These are phyloP conservation scores for Nannoperca australis DNA, from an alignment of 2,797 vertebrate genomes.

Conservation along the genomic window DNA sequence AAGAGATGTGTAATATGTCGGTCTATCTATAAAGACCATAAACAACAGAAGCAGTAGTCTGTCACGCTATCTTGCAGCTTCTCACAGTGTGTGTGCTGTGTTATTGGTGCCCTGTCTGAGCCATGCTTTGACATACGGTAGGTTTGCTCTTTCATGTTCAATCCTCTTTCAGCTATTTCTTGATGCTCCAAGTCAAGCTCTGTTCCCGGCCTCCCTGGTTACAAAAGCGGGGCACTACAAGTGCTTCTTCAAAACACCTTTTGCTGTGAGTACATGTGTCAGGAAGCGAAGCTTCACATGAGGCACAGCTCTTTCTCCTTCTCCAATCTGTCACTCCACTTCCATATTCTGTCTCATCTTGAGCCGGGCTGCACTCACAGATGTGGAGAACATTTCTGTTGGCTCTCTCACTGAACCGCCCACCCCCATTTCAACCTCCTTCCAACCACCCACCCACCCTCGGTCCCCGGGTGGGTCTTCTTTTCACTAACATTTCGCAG, in stretches of 20 bases:
- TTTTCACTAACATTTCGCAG: constrained; percentile 27
- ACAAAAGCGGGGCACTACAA: constrained; percentile 38
- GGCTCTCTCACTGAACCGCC: constrained; percentile 30
- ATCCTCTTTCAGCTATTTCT: constrained; percentile 40
- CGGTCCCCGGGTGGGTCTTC: neutral
- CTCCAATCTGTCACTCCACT: constrained; percentile 67
- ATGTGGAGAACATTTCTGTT: constrained; percentile 61
- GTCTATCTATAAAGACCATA: neutral
- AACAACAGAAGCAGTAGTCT: neutral
- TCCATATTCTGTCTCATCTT: constrained; percentile 66
- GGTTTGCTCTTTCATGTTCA: constrained; percentile 53
- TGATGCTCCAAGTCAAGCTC: constrained; percentile 48
- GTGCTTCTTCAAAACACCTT: constrained; percentile 68
- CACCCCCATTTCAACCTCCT: constrained; percentile 28
- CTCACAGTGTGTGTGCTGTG: constrained; percentile 3
- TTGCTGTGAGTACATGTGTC: constrained; percentile 59
- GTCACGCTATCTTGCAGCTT: constrained; percentile 15
- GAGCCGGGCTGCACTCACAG: constrained; percentile 61
- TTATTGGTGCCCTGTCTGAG: constrained; percentile 23
- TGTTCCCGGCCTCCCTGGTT: constrained; percentile 41
- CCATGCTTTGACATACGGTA: constrained; percentile 43
- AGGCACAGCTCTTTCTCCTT: constrained; percentile 60
- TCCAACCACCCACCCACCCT: constrained; percentile 13
- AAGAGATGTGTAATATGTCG: neutral
- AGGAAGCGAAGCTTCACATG: constrained; percentile 56